These are phyloP conservation scores for Penelope pileata DNA, from an alignment of 2,113 vertebrate species.

Conservation along the genomic window DNA sequence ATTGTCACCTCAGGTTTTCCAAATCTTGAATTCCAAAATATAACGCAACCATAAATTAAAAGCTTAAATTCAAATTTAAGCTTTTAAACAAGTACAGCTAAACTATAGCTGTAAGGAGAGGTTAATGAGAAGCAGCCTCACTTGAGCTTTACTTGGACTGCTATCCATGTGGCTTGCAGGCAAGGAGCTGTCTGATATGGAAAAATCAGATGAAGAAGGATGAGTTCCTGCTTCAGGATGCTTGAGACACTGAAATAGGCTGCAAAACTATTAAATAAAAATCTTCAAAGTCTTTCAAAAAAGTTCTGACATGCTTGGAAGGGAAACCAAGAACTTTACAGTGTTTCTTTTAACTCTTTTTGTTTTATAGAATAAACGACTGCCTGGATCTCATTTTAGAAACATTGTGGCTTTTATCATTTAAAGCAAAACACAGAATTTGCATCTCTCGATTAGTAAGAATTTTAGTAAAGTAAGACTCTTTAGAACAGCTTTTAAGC, in stretches of 20 bases:
- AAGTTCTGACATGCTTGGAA: constrained; percentile 53
- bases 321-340: constrained; percentile 51
- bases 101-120: neutral
- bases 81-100: neutral
- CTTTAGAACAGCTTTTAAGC: neutral
- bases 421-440: neutral
- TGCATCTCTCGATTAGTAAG: neutral
- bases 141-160: neutral
- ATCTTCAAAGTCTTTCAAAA: constrained; percentile 59
- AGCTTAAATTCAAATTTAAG: too few relatives aligned
- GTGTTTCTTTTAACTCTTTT: constrained; percentile 28
- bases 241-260: constrained; percentile 19
- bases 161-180: constrained; percentile 60
- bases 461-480: neutral
- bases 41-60: neutral
- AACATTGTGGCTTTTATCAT: neutral
- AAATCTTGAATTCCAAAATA: neutral
- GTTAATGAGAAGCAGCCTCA: constrained; percentile 60
- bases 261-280: constrained; percentile 1
- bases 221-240: constrained; percentile 57
- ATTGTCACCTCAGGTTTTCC: neutral
- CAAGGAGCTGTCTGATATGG: constrained; percentile 36
- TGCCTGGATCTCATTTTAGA: constrained; percentile 41
- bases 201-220: constrained; percentile 57
- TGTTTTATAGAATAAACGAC: constrained; percentile 25